Evolutionary conservation across 2,797 vertebrate genomes (phyloP).

Genomic region (Pangasius djambal): DNA sequence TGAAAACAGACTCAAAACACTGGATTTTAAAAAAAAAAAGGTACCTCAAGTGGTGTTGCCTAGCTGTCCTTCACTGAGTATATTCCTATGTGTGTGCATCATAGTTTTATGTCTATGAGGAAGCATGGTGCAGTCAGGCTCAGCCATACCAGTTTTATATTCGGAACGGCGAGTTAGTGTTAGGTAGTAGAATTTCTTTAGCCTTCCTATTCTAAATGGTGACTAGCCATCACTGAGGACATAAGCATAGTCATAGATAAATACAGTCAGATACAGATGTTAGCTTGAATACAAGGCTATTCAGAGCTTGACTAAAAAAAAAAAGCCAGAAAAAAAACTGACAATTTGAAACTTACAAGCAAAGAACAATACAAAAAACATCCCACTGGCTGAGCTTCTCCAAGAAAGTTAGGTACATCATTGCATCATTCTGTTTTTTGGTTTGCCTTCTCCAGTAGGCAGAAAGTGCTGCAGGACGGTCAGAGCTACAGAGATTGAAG

Average conservation of each 20-base stretch:
- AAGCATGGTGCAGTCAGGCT: background rate
- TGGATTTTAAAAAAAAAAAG: background rate
- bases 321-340: background rate
- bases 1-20: background rate
- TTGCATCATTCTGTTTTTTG: background rate
- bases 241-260: background rate
- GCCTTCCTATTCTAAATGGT: background rate
- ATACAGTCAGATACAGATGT: background rate
- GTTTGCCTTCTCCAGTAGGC: background rate
- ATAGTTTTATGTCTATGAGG: background rate
- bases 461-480: conserved; percentile 19
- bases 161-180: background rate
- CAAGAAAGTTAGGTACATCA: background rate
- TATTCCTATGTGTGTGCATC: background rate
- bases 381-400: background rate
- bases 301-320: background rate
- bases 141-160: background rate
- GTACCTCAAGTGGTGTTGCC: background rate
- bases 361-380: background rate
- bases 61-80: background rate
- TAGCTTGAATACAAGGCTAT: background rate
- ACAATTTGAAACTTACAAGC: background rate
- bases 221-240: background rate
- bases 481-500: conserved; percentile 45
- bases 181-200: background rate